A percentile compares a stretch with the other conserved stretches of the same genome.
These are phyloP conservation scores for Lysandra coridon DNA, from an alignment of 2,888 invertebrate genomes.

Conservation along the genomic window DNA sequence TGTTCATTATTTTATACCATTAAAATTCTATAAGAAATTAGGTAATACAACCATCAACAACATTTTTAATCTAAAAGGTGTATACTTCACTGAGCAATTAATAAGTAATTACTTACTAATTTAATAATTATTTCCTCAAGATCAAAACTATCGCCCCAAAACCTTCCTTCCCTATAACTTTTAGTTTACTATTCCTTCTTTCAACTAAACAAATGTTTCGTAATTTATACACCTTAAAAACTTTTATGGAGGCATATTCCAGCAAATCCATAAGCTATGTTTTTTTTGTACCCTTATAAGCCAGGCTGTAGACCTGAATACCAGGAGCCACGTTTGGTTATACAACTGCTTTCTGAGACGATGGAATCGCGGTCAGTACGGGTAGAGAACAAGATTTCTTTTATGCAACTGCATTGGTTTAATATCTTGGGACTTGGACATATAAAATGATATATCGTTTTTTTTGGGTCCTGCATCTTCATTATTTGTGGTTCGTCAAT, in stretches of 20 bases:
- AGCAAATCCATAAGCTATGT: not conserved
- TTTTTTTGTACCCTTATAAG: slow-evolving; percentile 21
- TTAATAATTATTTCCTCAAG: too few species aligned
- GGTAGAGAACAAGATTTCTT: slow-evolving; percentile 18
- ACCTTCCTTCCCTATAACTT: too few species aligned
- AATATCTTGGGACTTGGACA: not conserved
- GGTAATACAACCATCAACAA: too few species aligned
- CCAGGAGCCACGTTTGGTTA: slow-evolving; percentile 24
- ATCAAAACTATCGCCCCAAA: too few species aligned
- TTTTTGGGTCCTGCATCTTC: not conserved
- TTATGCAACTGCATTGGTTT: not conserved
- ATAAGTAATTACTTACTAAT: too few species aligned
- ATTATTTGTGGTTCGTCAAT: too few species aligned
- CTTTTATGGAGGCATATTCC: not conserved
- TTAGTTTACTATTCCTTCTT: too few species aligned
- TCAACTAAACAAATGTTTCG: not conserved
- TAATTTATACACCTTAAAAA: not conserved
- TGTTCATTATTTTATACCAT: too few species aligned
- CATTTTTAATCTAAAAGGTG: too few species aligned
- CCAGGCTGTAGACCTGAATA: slow-evolving; percentile 18
- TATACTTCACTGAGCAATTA: too few species aligned
- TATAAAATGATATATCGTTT: not conserved
- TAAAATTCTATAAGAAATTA: too few species aligned
- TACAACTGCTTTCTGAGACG: slow-evolving; percentile 18
- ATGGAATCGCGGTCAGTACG: slow-evolving; percentile 15